phyloP scores from a whole-genome alignment of 2,113 vertebrate species.

The Pleuronectes platessa region DNA sequence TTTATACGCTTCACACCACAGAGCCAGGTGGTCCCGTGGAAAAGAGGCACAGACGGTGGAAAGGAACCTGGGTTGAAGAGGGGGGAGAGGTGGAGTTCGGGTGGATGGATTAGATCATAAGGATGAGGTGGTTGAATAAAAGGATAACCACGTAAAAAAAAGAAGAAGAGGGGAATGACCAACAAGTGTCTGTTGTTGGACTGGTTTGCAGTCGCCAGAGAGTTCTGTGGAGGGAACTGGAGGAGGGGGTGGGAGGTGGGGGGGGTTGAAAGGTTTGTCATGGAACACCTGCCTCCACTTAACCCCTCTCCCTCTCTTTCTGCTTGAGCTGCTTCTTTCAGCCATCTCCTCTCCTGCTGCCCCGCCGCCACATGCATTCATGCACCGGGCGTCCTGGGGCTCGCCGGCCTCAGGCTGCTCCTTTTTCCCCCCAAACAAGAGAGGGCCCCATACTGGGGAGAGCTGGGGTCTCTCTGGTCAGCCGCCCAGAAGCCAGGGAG shows the following conservation, averaged over 20 bases:
- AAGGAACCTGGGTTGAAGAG: slow-evolving; percentile 59
- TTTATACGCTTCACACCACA: slow-evolving; percentile 66
- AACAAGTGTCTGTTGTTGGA: slow-evolving; percentile 69
- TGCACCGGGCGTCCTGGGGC: slow-evolving; percentile 69
- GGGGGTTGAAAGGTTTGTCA: slow-evolving; percentile 67
- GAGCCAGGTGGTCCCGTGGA: slow-evolving; percentile 75
- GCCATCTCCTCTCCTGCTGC: slow-evolving; percentile 67
- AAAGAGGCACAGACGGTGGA: slow-evolving; percentile 40
- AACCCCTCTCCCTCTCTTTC: slow-evolving; percentile 85
- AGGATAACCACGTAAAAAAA: background rate
- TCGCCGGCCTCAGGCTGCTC: slow-evolving; percentile 68
- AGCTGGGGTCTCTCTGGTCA: slow-evolving; percentile 19
- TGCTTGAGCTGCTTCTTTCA: slow-evolving; percentile 86
- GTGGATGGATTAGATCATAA: slow-evolving; percentile 62
- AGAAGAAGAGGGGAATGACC: slow-evolving; percentile 31
- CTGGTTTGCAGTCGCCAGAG: slow-evolving; percentile 19
- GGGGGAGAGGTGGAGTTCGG: slow-evolving; percentile 55
- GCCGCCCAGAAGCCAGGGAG: background rate
- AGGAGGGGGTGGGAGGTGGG: slow-evolving; percentile 22
- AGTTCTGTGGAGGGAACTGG: slow-evolving; percentile 21
- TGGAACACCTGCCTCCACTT: slow-evolving; percentile 85
- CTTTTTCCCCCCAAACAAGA: slow-evolving; percentile 69
- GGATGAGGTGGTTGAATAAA: slow-evolving; percentile 65
- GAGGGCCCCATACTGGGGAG: slow-evolving; percentile 37
- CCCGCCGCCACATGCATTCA: slow-evolving; percentile 70